phyloP scores from a whole-genome alignment of 2,113 vertebrate species.

The Euleptes europaea region DNA sequence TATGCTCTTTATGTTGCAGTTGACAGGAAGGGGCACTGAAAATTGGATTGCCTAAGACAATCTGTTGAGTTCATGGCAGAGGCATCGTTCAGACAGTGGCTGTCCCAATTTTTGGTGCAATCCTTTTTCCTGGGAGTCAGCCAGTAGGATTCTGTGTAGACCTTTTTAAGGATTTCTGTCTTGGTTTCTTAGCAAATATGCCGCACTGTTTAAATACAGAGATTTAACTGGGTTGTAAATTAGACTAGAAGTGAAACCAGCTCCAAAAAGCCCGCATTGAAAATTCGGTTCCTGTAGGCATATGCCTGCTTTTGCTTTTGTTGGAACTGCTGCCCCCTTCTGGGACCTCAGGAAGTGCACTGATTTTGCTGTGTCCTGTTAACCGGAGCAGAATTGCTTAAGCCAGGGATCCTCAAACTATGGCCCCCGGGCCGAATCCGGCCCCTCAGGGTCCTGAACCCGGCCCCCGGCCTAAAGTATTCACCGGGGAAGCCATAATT shows the following conservation, averaged over 20 bases:
- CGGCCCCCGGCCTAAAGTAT: no score
- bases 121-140: no score
- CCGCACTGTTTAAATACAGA: neutral
- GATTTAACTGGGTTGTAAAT: neutral
- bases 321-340: constrained; percentile 64
- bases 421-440: no score
- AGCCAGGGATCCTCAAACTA: no score
- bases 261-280: neutral
- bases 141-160: no score
- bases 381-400: constrained; percentile 28
- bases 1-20: neutral
- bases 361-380: constrained; percentile 31
- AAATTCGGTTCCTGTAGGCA: neutral
- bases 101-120: neutral
- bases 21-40: no score
- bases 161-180: no score
- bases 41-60: neutral
- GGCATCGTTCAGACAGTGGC: neutral
- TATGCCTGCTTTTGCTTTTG: neutral
- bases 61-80: neutral
- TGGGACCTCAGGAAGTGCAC: constrained; percentile 31
- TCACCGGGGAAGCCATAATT: no score
- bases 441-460: no score
- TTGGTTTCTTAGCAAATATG: neutral
- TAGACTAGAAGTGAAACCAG: neutral